Base-by-base conservation (phyloP, 2,113 vertebrate species). In the Thamnaconus septentrionalis region DNA sequence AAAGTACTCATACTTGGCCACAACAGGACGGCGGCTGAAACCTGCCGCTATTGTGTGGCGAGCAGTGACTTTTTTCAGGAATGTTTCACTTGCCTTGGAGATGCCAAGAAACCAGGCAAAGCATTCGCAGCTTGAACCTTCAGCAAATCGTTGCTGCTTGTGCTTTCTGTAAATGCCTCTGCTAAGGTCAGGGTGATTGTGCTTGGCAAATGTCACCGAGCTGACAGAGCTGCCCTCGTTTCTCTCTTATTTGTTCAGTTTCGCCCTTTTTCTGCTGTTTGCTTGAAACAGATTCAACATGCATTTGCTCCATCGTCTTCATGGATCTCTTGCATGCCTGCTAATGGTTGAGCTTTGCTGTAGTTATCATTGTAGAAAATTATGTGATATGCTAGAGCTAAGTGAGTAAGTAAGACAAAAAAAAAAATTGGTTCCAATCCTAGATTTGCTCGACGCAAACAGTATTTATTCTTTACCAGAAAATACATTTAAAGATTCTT, bases 161-260 rank as follows among this genome's bases (percentile, higher is more conserved):
- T 53, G 54, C 51, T 41, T 73, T 53, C 43, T 42, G 59, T 8
- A 12, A 39, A 66, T 45, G 66, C 48, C 62, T 76, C 60, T 44
- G 66, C 75, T 71, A 11, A 42, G 51, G 66, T 66, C 12, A 12
- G n/a, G 31, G 9, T 78, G 64, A 70, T 77, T 74, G 52, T 69
- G 63, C 69, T 76, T 60, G 64, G 73, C 62, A 83, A 81, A 83
- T 70, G 60, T 79, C 68, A 79, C 53, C 56, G 47, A 60, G 58
- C 56, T 64, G 67, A 80, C 61, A 65, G 67, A 71, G 66, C 61
- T 63, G 58, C 67, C 56, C 56, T 59, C 18, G 39, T 69, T 69
- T 52, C 57, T 42, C 53, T 52, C 49, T 73, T 49, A 63, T 61
- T 67, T 40, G 56, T 63, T 59, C 10, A 51, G 53, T 41, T 64